Conservation (phyloP, 2,113 vertebrate genomes). For the Nymphicus hollandicus region DNA sequence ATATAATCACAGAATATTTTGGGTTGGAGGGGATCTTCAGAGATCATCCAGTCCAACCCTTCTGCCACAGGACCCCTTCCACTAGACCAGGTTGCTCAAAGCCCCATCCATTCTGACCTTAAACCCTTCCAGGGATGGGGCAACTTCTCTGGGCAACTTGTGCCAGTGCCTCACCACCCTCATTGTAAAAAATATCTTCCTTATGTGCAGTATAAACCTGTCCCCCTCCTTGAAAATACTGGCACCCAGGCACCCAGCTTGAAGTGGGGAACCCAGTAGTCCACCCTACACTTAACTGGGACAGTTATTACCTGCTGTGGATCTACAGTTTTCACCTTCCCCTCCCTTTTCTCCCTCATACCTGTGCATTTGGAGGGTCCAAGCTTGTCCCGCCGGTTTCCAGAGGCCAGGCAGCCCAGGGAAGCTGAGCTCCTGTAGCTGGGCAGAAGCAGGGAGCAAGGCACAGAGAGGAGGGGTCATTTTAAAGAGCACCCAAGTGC, state of each 20-base stretch:
- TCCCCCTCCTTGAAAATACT: background rate
- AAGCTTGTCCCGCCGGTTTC: background rate
- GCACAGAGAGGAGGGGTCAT: slow-evolving; percentile 55
- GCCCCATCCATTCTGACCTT: background rate
- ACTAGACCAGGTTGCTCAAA: background rate
- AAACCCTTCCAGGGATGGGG: background rate
- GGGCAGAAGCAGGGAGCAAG: slow-evolving; percentile 27
- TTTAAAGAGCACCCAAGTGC: slow-evolving; percentile 47
- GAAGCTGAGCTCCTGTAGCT: slow-evolving; percentile 44
- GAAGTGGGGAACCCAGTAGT: background rate
- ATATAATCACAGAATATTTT: background rate
- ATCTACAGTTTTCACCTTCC: background rate
- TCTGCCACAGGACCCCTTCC: background rate
- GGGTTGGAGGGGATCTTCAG: background rate
- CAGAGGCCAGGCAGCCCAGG: background rate
- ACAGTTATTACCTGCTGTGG: background rate
- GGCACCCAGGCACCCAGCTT: background rate
- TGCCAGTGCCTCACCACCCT: background rate
- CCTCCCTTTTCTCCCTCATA: background rate
- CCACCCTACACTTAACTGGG: background rate
- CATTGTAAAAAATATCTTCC: background rate
- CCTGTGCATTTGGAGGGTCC: background rate
- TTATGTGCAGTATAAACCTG: background rate
- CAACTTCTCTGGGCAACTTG: background rate
- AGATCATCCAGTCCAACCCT: background rate